Evolutionary conservation across 1,140 invertebrate species (phyloP).

Genomic region (Zaprionus camerounensis): DNA sequence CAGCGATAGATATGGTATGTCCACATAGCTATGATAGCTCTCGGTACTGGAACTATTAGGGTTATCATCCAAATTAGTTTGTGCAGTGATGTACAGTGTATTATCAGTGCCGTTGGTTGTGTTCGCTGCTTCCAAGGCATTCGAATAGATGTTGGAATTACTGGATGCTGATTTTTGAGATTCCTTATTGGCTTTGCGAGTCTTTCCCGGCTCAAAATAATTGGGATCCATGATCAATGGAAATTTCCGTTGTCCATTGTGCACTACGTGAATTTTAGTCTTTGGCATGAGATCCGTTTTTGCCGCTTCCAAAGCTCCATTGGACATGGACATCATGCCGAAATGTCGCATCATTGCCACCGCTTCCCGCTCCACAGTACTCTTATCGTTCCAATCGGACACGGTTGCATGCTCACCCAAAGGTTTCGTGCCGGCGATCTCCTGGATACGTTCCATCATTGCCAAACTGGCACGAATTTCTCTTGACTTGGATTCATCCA

Average conservation of each 20-base stretch:
- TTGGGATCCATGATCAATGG: slow-evolving; percentile 57
- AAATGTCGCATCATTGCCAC: slow-evolving; percentile 75
- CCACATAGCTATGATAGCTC: background rate
- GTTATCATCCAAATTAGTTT: background rate
- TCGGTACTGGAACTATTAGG: background rate
- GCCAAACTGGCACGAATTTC: slow-evolving; percentile 46
- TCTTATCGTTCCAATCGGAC: slow-evolving; percentile 64
- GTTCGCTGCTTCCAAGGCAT: background rate
- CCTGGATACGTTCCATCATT: slow-evolving; percentile 67
- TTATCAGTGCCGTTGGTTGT: background rate
- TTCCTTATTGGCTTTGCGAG: background rate
- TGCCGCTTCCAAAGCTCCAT: background rate
- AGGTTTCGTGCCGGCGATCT: slow-evolving; percentile 66
- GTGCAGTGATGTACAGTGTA: background rate
- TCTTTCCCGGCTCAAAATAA: slow-evolving; percentile 56
- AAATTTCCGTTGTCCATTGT: slow-evolving; percentile 29
- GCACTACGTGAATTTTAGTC: slow-evolving; percentile 19
- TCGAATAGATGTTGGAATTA: background rate
- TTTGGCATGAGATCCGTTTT: slow-evolving; percentile 10
- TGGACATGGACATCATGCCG: slow-evolving; percentile 57
- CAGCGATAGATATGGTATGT: background rate
- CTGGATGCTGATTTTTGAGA: background rate
- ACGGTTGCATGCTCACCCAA: slow-evolving; percentile 68
- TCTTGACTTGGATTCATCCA: slow-evolving; percentile 14
- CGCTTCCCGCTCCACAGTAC: slow-evolving; percentile 60